These are phyloP conservation scores for Crematogaster levior DNA, from an alignment of 2,888 invertebrate genomes.

Conservation along the genomic window DNA sequence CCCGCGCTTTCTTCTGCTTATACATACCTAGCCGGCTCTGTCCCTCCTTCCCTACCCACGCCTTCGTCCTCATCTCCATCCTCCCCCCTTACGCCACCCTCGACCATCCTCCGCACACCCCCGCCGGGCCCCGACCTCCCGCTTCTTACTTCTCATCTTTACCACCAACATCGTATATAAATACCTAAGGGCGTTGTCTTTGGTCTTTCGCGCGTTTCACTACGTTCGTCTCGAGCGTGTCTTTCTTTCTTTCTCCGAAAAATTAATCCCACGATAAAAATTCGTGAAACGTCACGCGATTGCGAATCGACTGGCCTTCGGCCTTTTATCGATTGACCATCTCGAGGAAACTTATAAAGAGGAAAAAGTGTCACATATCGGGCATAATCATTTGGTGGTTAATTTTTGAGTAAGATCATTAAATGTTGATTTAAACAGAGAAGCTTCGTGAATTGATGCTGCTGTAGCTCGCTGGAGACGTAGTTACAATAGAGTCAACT, in stretches of 20 bases:
- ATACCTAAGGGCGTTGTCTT: slow-evolving; percentile 85
- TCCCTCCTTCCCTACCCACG: slow-evolving; percentile 63
- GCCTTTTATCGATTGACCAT: background rate
- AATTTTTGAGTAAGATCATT: slow-evolving; percentile 46
- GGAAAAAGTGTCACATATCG: background rate
- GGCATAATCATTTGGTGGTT: background rate
- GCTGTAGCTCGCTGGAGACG: slow-evolving; percentile 8
- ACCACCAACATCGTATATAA: slow-evolving; percentile 79
- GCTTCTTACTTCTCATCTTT: slow-evolving; percentile 79
- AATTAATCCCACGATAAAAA: slow-evolving; percentile 14
- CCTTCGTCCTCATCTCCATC: slow-evolving; percentile 72
- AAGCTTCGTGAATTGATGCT: slow-evolving; percentile 32
- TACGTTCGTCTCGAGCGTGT: slow-evolving; percentile 29
- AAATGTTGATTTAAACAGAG: slow-evolving; percentile 44
- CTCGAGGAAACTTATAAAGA: background rate
- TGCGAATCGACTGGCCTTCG: background rate
- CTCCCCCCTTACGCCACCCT: slow-evolving; percentile 72
- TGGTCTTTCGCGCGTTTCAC: slow-evolving; percentile 72
- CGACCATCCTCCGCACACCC: slow-evolving; percentile 63
- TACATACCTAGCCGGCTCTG: slow-evolving; percentile 83
- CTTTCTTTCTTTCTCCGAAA: background rate
- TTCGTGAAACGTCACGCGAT: background rate
- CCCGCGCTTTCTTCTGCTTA: slow-evolving; percentile 86
- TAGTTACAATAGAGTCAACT: slow-evolving; percentile 45
- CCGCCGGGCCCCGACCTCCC: slow-evolving; percentile 69